Evolutionary conservation across 2,888 invertebrate genomes (phyloP), one percentile per base, ranked within the genome.

Genomic region (Serripes groenlandicus): DNA sequence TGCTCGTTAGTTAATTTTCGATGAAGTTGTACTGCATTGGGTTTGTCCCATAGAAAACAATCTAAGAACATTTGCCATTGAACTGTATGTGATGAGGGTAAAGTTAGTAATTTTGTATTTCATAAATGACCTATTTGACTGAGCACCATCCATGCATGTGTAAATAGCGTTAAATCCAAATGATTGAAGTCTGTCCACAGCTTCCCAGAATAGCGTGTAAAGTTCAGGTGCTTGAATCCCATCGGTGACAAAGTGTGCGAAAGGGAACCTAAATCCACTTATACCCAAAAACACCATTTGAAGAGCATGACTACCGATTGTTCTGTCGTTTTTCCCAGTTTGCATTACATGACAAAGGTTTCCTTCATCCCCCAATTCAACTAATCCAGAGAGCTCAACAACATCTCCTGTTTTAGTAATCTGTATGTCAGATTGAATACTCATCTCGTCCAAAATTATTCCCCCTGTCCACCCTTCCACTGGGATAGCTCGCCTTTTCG

Each of bases 211-310:
- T 26, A 83, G 32, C 15, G 3, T 52, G 21, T 78, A 72, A 1
- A 83, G 35, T 42, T 83, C 72, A 42, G 52, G 70, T 21, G 72
- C 81, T 49, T 76, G 72, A 1, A 81, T 49, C 32, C 70, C 52
- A 32, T 58, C 69, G 23, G 72, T 34, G 3, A 81, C 58, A 35
- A 81, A 81, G 66, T 81, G 80, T 21, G 56, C 71, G 70, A 78
- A 78, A 35, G 83, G 83, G 58, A 86, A 86, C 30, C 81, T 32
- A 35, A 86, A 83, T 23, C 86, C 86, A 34, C 70, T 75, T 0
- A 83, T 28, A 58, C 77, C 83, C 21, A 83, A 35, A 37, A 83
- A 86, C 37, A 88, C 72, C n/a, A 86, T 54, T 56, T 88, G 83
- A 18, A 85, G 34, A 11, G 69, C 85, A 79, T 88, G 83, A 21